Conservation (phyloP, 2,888 invertebrate genomes). For the Osmoderma eremita region DNA sequence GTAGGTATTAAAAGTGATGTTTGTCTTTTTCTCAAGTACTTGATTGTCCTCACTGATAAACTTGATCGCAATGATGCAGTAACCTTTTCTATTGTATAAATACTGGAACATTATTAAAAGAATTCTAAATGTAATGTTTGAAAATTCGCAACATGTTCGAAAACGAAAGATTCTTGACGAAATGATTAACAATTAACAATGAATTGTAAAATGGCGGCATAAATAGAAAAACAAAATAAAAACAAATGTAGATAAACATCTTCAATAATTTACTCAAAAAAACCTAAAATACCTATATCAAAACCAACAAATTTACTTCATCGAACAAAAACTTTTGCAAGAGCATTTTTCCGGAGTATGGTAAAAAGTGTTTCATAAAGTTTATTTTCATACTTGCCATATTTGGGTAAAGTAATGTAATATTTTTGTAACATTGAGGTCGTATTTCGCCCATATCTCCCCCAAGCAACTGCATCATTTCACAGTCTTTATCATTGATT, state of each 20-base stretch:
- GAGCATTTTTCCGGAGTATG: conserved; percentile 36
- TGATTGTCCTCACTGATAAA: conserved; percentile 46
- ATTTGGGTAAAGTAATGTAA: conserved; percentile 61
- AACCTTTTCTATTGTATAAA: conserved; percentile 51
- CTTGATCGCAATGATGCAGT: conserved; percentile 51
- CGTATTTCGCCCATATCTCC: conserved; percentile 58
- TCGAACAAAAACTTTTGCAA: neutral
- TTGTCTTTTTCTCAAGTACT: conserved; percentile 48
- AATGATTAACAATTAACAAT: too few relatives aligned
- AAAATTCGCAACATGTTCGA: too few relatives aligned
- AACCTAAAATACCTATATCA: conserved; percentile 17
- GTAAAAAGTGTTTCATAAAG: neutral
- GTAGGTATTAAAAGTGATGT: conserved; percentile 49
- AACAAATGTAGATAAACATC: too few relatives aligned
- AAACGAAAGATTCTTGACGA: too few relatives aligned
- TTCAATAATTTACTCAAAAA: too few relatives aligned
- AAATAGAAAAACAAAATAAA: too few relatives aligned
- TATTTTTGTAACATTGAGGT: conserved; percentile 54
- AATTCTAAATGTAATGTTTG: conserved; percentile 7
- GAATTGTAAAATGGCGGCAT: too few relatives aligned
- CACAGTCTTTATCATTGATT: conserved; percentile 54
- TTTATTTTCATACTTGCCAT: conserved; percentile 52
- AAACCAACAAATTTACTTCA: neutral
- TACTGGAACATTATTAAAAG: conserved; percentile 46
- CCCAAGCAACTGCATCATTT: conserved; percentile 58